Evolutionary conservation across 2,113 vertebrate species (phyloP), one percentile per base, ranked within the genome.

Genomic region (Scomber japonicus): DNA sequence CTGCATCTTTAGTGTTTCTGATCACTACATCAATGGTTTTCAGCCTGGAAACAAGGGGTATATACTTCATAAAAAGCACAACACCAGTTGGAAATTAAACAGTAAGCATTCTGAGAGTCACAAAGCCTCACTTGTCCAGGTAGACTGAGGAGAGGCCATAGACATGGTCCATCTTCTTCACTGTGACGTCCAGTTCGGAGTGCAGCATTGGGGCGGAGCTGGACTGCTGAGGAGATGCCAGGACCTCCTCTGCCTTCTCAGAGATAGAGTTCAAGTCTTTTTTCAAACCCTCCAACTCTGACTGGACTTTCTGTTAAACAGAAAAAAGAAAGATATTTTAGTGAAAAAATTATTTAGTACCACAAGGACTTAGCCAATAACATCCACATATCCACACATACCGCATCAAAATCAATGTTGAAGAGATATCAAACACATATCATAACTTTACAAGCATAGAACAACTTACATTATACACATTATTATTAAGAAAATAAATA

Each of bases 1-100:
- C 98, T 0, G 97, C 97, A 0, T 95, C 97, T 59, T 97, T 95
- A 0, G 97, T 97, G 94, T 96, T 96, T 44, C 96, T 95, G 91
- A 99, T 98, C 80, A 99, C 97, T 46, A 97, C 88, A 19, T 96
- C 94, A 5, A 98, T 96, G 80, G 97, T 98, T 95, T 99, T 99
- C 84, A 99, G 93, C 92, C 98, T 99, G 85, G 57, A 84, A 59
- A 16, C 0, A 11, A n/a, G 17, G 60, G 5, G 0, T 0, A 31
- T 15, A 1, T 1, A n/a, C 1, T 19, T 17, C 15, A 10, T 17
- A 6, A 35, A 68, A 14, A 35, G 27, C 56, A 62, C 1, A 44
- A 4, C 1, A 3, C 11, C 40, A 12, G 56, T 10, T 35, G 30
- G n/a, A 19, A n/a, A 63, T 12, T 2, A 5, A 4, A 11, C 4